A percentile compares a stretch with the other conserved stretches of the same genome.
Conservation (phyloP, 2,888 invertebrate species). For the Blomia tropicalis region DNA sequence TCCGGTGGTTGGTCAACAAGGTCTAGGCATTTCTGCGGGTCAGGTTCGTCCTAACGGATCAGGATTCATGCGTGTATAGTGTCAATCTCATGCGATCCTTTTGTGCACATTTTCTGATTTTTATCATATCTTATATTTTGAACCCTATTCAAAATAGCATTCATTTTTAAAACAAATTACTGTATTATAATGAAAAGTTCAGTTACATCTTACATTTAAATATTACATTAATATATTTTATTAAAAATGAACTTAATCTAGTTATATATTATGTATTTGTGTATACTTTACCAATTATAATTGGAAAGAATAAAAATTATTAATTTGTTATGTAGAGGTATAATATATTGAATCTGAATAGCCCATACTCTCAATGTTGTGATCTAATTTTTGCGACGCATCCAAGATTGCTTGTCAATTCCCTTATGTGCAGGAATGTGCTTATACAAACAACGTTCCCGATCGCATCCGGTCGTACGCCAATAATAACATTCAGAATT, state of each 20-base stretch:
- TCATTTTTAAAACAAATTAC: no score
- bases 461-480: conserved; percentile 40
- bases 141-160: no score
- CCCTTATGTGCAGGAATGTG: conserved; percentile 38
- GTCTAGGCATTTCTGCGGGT: not conserved
- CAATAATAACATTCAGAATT: conserved; percentile 39
- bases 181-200: no score
- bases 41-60: not conserved
- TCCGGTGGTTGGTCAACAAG: not conserved
- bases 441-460: conserved; percentile 36
- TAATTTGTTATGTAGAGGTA: not conserved
- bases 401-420: conserved; percentile 39
- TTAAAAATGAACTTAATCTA: no score
- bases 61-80: not conserved
- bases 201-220: no score
- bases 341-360: no score
- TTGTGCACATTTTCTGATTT: no score
- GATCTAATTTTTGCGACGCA: conserved; percentile 4
- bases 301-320: not conserved
- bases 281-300: no score
- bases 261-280: no score
- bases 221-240: no score
- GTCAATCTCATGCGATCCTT: no score
- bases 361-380: not conserved
- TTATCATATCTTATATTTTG: no score